These are phyloP conservation scores for Poeciliopsis gracilis DNA, from an alignment of 2,797 vertebrate species.

Conservation along the genomic window DNA sequence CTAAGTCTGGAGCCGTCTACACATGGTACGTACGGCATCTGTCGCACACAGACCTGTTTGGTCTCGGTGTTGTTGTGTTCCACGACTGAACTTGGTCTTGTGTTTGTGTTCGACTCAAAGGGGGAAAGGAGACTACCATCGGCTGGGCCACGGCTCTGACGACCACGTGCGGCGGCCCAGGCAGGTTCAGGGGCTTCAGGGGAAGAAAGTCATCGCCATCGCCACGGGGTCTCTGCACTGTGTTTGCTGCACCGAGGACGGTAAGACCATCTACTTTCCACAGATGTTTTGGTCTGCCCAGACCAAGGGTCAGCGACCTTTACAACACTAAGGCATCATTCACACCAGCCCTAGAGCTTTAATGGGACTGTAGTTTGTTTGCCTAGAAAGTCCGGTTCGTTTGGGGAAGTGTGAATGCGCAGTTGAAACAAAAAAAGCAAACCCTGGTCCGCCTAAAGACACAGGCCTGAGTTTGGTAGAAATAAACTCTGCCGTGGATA, in stretches of 20 bases:
- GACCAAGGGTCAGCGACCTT: too few species aligned
- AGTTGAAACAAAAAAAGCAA: too few species aligned
- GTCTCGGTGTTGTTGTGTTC: background rate
- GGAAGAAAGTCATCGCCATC: slow-evolving; percentile 99
- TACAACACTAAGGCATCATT: too few species aligned
- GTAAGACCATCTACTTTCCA: slow-evolving; percentile 72
- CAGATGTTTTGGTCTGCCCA: background rate
- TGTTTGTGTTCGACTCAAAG: slow-evolving; percentile 66
- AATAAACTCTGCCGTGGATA: too few species aligned
- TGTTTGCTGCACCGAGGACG: slow-evolving; percentile 98
- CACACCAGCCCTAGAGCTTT: too few species aligned
- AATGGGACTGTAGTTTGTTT: too few species aligned
- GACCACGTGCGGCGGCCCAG: slow-evolving; percentile 95
- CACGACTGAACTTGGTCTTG: background rate
- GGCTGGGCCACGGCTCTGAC: slow-evolving; percentile 95
- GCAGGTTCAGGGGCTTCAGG: slow-evolving; percentile 97
- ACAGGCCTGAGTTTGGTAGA: too few species aligned
- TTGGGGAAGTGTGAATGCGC: too few species aligned
- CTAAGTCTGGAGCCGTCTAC: slow-evolving; percentile 96
- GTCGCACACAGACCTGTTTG: background rate
- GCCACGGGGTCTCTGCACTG: slow-evolving; percentile 98
- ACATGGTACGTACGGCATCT: slow-evolving; percentile 84
- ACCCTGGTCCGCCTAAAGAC: too few species aligned
- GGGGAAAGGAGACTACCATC: slow-evolving; percentile 99
- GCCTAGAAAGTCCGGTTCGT: too few species aligned